Percentiles rank a stretch among this genome's conserved stretches.
phyloP scores from a whole-genome alignment of 2,113 vertebrate genomes.

The Physeter macrocephalus region DNA sequence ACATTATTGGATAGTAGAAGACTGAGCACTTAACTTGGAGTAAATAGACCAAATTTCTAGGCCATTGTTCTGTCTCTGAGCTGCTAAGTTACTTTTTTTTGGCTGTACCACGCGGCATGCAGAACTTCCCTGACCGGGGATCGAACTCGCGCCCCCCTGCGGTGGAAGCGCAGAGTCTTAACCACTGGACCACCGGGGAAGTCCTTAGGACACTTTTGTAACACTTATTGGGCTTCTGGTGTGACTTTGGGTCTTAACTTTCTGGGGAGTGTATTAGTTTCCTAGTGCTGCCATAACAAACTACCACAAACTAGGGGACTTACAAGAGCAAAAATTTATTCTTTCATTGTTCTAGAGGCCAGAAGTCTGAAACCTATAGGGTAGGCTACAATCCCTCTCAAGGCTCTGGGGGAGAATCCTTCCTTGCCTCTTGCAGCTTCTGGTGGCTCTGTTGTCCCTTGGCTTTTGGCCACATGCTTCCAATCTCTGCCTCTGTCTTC shows the following conservation, averaged over 20 bases:
- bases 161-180: too few relatives aligned
- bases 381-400: not conserved
- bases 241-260: not conserved
- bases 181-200: too few relatives aligned
- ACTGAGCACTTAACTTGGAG: not conserved
- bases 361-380: not conserved
- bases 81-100: not conserved
- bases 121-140: too few relatives aligned
- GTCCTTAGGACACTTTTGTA: not conserved
- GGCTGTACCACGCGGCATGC: too few relatives aligned
- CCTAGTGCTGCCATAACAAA: not conserved
- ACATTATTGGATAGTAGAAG: not conserved
- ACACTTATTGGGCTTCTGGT: not conserved
- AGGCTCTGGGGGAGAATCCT: not conserved
- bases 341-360: not conserved
- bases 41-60: not conserved
- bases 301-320: not conserved
- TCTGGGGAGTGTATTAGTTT: not conserved
- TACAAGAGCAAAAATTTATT: not conserved
- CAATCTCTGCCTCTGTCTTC: not conserved
- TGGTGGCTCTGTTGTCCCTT: not conserved
- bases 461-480: not conserved
- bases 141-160: fast-evolving
- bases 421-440: not conserved
- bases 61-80: not conserved